Base-by-base conservation (phyloP, 2,888 invertebrate genomes). In the Orthosia incerta region DNA sequence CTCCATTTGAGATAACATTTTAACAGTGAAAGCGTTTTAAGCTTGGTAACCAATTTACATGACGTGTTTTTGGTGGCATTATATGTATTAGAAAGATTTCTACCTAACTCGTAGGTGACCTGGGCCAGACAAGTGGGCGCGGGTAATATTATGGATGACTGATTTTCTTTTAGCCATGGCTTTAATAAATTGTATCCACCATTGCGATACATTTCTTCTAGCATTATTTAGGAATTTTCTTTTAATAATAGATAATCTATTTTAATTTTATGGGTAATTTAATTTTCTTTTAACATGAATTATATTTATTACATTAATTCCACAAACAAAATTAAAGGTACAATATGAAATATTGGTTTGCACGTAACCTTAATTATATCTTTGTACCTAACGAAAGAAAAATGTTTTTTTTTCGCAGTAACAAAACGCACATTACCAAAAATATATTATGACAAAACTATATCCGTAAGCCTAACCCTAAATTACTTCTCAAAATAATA, bases 171-270 rank as follows among this genome's bases (percentile, higher is more conserved):
- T 4, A 55, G 53, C n/a, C 20, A 26, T 39, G 16, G 5, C 46
- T 23, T 46, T 51, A 31, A 74, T 76, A 57, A 64, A 65, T 75
- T 51, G 65, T 46, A 75, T 20, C 50, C 18, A 46, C 46, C 20
- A 51, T 39, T 60, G 26, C 53, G 16, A 50, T 7, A 60, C 13
- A 16, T 9, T 48, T 55, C 55, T 75, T 75, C 26, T 20, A 16
- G 15, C 2, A 51, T 11, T 16, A 48, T 18, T 23, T n/a, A 39
- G 39, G 20, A 39, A 16, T 61, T 50, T n/a, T 50, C 5, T 39
- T 39, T 4, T 15, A 23, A 1, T 20, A 45, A 9, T 45, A 18
- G 39, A 39, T 39, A 39, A 39, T 39, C 39, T 39, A 39, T 39
- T 20, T 60, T 45, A 45, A 53, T 60, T 76, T 56, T n/a, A 56